phyloP scores from a whole-genome alignment of 2,888 invertebrate genomes.

The Dexiosoma caninum region DNA sequence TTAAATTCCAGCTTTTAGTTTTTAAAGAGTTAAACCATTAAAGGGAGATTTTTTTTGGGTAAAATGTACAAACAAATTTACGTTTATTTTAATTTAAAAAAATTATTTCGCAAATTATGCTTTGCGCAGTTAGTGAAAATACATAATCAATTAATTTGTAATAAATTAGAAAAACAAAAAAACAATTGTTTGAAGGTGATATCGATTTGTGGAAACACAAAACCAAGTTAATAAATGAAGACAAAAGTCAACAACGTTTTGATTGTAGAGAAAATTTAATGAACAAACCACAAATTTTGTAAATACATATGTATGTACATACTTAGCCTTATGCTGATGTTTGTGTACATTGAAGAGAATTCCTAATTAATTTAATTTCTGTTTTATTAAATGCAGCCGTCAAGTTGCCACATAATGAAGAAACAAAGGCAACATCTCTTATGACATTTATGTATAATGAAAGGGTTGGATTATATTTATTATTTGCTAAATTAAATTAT shows the following conservation, averaged over 20 bases:
- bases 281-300: slow-evolving; percentile 18
- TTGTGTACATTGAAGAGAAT: slow-evolving; percentile 15
- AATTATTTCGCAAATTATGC: neutral
- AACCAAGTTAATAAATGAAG: slow-evolving; percentile 15
- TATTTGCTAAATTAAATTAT: too few relatives aligned
- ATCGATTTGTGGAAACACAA: slow-evolving; percentile 22
- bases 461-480: too few relatives aligned
- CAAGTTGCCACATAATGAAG: slow-evolving; percentile 2
- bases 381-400: neutral
- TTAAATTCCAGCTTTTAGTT: too few relatives aligned
- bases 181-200: slow-evolving; percentile 51
- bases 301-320: neutral
- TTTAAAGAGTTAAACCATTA: neutral
- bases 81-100: neutral
- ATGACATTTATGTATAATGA: too few relatives aligned
- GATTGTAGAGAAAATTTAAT: slow-evolving; percentile 35
- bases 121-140: slow-evolving; percentile 23
- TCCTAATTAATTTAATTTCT: neutral
- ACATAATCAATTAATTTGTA: slow-evolving; percentile 30
- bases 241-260: slow-evolving; percentile 5
- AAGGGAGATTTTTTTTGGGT: neutral
- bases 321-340: neutral
- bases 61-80: neutral
- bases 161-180: slow-evolving; percentile 8
- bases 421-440: too few relatives aligned